Percentiles rank a stretch among this genome's conserved stretches.
Evolutionary conservation across 2,797 vertebrate genomes (phyloP).

Genomic region (Myoxocephalus aenaeus): DNA sequence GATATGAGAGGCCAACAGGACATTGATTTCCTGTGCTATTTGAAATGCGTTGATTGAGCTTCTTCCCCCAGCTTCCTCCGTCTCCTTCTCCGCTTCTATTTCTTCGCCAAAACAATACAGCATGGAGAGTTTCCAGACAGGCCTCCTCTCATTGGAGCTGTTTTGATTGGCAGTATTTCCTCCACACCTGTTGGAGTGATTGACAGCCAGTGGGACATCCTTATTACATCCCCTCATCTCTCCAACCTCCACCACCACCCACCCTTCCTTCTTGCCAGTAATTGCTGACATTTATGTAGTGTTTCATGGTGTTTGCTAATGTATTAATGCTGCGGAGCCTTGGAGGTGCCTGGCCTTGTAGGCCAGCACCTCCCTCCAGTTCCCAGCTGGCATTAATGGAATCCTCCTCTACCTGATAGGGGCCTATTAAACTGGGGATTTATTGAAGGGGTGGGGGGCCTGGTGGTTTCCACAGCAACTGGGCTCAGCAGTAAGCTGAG

Average conservation of each 20-base stretch:
- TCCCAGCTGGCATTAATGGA: slow-evolving; percentile 88
- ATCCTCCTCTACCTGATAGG: slow-evolving; percentile 92
- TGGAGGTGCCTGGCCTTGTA: slow-evolving; percentile 63
- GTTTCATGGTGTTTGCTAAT: slow-evolving; percentile 99
- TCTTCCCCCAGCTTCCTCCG: slow-evolving; percentile 16
- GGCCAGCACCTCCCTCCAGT: slow-evolving; percentile 89
- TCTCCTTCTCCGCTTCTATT: slow-evolving; percentile 5
- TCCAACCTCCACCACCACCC: slow-evolving; percentile 79
- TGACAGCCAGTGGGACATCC: slow-evolving; percentile 95
- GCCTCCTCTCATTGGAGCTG: slow-evolving; percentile 57
- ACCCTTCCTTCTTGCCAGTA: slow-evolving; percentile 78
- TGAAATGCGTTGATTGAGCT: slow-evolving; percentile 38
- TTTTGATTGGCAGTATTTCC: slow-evolving; percentile 73
- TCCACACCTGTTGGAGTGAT: slow-evolving; percentile 88
- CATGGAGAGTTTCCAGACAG: slow-evolving; percentile 29
- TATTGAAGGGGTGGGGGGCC: slow-evolving; percentile 88
- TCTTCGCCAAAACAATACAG: slow-evolving; percentile 22
- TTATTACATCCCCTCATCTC: slow-evolving; percentile 90
- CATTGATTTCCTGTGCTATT: slow-evolving; percentile 35
- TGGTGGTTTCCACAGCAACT: slow-evolving; percentile 97
- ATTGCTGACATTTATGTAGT: slow-evolving; percentile 99
- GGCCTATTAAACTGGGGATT: slow-evolving; percentile 86
- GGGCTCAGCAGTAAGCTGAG: slow-evolving; percentile 93
- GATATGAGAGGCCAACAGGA: slow-evolving; percentile 38
- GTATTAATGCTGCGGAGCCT: slow-evolving; percentile 98